Evolutionary conservation across 2,888 invertebrate species (phyloP), one percentile per base, ranked within the genome.

Genomic region (Mesoligia furuncula): DNA sequence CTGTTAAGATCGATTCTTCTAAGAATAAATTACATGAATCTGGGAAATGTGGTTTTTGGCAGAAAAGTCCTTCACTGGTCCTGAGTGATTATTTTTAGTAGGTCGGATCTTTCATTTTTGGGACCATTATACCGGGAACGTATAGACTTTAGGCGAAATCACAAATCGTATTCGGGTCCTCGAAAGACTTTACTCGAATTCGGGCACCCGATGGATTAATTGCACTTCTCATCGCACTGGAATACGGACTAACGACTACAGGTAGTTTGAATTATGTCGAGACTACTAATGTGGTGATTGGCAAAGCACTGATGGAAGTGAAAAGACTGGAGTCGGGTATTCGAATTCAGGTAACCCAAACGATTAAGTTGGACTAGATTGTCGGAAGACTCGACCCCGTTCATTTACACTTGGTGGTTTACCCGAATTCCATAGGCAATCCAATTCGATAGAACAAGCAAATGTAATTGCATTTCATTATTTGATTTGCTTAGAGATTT

Each of bases 251-350:
- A 54, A 24, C 24, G 2, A 54, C 24, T n/a, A n/a, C 24, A 11
- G 11, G 1, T 54, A 54, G n/a, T 42, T 42, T 36, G 36, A 54
- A 54, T 54, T 9, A 54, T 3, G n/a, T 54, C 11, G 54, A 54
- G 0, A 11, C 11, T 11, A 24, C 24, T 24, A 11, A n/a, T n/a
- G 54, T 2, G 54, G 3, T 0, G 3, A 11, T 1, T 20, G n/a
- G n/a, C 54, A 54, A 54, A 54, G 24, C 54, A 54, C 24, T 54
- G 3, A 54, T 54, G 9, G 54, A 54, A 54, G 24, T 11, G 3
- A 54, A 54, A n/a, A 54, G 1, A 54, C 9, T 24, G n/a, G 8
- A 3, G 24, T 54, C n/a, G 9, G 15, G 45, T 48, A 15, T 48
- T 15, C 15, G 45, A 48, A 45, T 45, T 45, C 15, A 15, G 15